Evolutionary conservation across 2,888 invertebrate species (phyloP).

Genomic region (Polyommatus iphigenia): DNA sequence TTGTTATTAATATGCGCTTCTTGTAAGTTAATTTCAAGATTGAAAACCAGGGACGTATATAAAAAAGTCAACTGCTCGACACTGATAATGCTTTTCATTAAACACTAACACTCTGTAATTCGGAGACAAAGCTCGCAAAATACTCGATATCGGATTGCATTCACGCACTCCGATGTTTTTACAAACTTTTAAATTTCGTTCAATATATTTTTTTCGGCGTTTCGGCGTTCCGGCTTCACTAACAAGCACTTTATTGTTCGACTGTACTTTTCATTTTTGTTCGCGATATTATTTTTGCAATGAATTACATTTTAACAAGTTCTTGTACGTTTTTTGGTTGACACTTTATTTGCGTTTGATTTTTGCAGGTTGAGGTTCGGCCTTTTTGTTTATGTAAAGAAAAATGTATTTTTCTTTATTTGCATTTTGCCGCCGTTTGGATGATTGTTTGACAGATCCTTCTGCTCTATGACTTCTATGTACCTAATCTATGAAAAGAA

Average conservation of each 20-base stretch:
- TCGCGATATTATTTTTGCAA: not conserved
- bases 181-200: slow-evolving; percentile 18
- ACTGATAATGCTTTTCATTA: not conserved
- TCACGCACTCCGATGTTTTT: slow-evolving; percentile 17
- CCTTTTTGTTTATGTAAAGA: no score
- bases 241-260: slow-evolving; percentile 22
- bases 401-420: no score
- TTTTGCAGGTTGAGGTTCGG: not conserved
- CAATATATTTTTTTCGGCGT: slow-evolving; percentile 1
- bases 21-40: no score
- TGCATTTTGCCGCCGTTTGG: no score
- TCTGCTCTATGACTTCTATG: no score
- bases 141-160: slow-evolving; percentile 15
- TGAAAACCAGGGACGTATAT: no score
- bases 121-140: slow-evolving; percentile 17
- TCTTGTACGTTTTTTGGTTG: not conserved
- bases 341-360: not conserved
- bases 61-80: not conserved
- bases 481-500: no score
- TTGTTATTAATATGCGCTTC: no score
- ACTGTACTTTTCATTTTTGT: not conserved
- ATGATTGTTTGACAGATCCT: no score
- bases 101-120: slow-evolving; percentile 11
- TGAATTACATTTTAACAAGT: not conserved
- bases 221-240: not conserved